Percentiles rank a stretch among this genome's conserved stretches.
Evolutionary conservation across 2,888 invertebrate genomes (phyloP).

Genomic region (Hypselothyrea guttata): DNA sequence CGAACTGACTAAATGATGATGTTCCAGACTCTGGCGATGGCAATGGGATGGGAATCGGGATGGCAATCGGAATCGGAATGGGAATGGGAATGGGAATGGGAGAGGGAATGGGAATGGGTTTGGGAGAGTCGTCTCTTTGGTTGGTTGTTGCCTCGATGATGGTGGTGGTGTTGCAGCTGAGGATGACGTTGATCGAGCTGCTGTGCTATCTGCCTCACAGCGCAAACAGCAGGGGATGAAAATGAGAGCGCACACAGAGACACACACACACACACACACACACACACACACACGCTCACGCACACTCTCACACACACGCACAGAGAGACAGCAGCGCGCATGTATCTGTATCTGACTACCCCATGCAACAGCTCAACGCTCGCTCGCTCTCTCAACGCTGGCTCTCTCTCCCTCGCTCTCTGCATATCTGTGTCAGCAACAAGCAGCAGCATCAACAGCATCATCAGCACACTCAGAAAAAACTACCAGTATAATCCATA

Average conservation of each 20-base stretch:
- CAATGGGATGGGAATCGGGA: no score
- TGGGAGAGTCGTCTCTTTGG: constrained; percentile 49
- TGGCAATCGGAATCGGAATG: constrained; percentile 12
- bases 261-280: constrained; percentile 2
- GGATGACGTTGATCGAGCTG: constrained; percentile 51
- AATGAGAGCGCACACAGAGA: constrained; percentile 32
- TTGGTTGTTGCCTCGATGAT: constrained; percentile 31
- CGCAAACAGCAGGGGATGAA: constrained; percentile 79
- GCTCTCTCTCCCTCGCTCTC: constrained; percentile 10
- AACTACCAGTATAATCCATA: no score
- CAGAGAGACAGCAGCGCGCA: constrained; percentile 8
- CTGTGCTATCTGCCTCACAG: constrained; percentile 58
- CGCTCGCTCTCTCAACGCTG: constrained; percentile 12
- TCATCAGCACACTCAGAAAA: no score
- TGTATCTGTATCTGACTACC: constrained; percentile 49
- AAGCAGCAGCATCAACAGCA: constrained; percentile 42
- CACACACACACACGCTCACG: constrained; percentile 12
- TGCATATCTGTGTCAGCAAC: constrained; percentile 72
- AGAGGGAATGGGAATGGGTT: constrained; percentile 5
- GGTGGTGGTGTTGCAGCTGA: constrained; percentile 36
- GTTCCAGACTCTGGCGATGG: constrained; percentile 38
- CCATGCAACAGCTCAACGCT: constrained; percentile 21
- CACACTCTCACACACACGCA: no score
- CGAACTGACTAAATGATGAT: constrained; percentile 67
- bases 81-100: constrained; percentile 9